Evolutionary conservation across 2,888 invertebrate genomes (phyloP).

Genomic region (Archips xylosteana): DNA sequence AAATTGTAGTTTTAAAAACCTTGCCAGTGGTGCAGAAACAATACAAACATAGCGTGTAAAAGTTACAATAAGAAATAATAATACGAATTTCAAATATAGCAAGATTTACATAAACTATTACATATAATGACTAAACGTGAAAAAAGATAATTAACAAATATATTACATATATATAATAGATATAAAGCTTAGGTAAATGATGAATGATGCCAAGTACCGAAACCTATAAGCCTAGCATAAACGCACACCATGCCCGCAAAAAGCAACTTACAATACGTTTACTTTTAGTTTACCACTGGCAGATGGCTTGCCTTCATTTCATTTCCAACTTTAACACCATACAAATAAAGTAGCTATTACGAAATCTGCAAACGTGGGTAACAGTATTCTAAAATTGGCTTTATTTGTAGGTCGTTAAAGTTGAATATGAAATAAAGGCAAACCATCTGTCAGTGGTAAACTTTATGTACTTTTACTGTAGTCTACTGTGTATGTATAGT

Average conservation of each 20-base stretch:
- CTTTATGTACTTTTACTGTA: too few species aligned
- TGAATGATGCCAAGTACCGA: constrained; percentile 19
- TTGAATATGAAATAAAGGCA: too few species aligned
- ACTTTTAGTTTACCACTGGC: too few species aligned
- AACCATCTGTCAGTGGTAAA: too few species aligned
- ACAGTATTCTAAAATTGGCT: too few species aligned
- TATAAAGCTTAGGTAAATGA: constrained; percentile 46
- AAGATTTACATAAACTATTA: constrained; percentile 17
- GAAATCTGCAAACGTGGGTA: too few species aligned
- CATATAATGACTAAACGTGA: background rate
- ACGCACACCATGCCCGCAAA: constrained; percentile 54
- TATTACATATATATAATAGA: background rate
- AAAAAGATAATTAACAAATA: background rate
- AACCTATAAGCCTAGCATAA: constrained; percentile 44
- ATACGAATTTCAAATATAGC: constrained; percentile 9
- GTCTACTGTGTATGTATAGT: too few species aligned
- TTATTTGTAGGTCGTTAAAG: too few species aligned
- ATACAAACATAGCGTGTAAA: constrained; percentile 11
- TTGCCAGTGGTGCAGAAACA: constrained; percentile 23
- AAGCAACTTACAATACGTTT: too few species aligned
- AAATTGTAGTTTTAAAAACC: background rate
- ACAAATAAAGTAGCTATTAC: too few species aligned
- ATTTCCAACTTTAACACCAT: too few species aligned
- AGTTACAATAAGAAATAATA: background rate
- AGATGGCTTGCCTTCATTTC: too few species aligned